Base-by-base conservation (phyloP, 2,888 invertebrate genomes). In the Cataglyphis altisquamis region DNA sequence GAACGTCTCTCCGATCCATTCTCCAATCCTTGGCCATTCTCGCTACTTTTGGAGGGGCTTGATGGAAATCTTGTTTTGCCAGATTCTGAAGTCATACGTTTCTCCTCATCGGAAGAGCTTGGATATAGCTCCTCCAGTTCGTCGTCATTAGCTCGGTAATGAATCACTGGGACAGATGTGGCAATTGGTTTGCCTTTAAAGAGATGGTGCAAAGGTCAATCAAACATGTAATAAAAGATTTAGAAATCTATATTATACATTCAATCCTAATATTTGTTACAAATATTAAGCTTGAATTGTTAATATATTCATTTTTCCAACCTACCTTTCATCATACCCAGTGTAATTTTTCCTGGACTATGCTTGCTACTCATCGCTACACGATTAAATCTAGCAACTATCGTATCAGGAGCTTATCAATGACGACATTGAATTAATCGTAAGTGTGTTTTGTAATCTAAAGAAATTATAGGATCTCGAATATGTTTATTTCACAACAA, bases 141-240 rank as follows among this genome's bases (percentile, higher is more conserved):
- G 91, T 97, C 97, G 92, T 97, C 97, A 90, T 97, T 97, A n/a
- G 97, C 97, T 95, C 97, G 97, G 91, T 97, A 97, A 91, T 97
- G 96, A 90, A 97, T 97, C 9, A 97, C 96, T 81, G 95, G 95
- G 29, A 95, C 95, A 0, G 95, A 95, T 60, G 94, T 95, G 6
- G 95, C 93, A 52, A 95, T 94, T 32, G 95, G 91, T 92, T 95
- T 95, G 84, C 95, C 95, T 95, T 84, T 25, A 18, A 36, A 70
- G 60, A 25, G 63, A 82, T 18, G 70, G 10, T 39, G 0, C 1
- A 3, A 32, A 39, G n/a, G 29, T 57, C n/a, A 70, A 0, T 57
- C 12, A n/a, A 29, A 6, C 5, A 32, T 12, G 15, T 3, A 39
- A 41, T 55, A 74, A 52, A 41, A 12, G 9, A 41, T 55, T 60